Conservation (phyloP, 2,797 vertebrate genomes). For the Pipistrellus pygmaeus region DNA sequence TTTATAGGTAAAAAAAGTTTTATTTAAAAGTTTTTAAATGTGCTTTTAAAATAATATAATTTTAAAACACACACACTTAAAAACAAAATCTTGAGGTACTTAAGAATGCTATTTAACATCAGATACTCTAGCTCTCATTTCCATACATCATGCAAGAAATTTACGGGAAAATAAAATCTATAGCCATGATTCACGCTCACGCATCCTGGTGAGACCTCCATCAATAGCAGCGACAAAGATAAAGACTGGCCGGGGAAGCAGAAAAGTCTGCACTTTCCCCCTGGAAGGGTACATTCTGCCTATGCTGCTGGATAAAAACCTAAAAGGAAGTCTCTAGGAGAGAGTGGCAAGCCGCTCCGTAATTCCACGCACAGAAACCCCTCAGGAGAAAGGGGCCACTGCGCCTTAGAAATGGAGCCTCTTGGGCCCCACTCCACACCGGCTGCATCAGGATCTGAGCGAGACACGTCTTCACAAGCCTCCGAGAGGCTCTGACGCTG, state of each 20-base stretch:
- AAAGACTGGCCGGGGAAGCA: background rate
- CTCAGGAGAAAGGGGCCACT: background rate
- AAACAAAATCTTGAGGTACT: background rate
- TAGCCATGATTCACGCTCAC: conserved; percentile 28
- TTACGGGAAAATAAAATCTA: conserved; percentile 48
- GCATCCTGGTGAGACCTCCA: background rate
- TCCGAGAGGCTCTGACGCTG: background rate
- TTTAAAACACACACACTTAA: conserved; percentile 42
- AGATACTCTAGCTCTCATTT: conserved; percentile 31
- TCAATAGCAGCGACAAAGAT: background rate
- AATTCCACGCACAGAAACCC: background rate
- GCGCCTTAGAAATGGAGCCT: background rate
- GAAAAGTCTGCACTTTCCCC: background rate
- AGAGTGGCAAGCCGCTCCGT: accelerated
- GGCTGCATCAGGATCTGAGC: background rate
- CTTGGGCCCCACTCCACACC: background rate
- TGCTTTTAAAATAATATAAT: background rate
- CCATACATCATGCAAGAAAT: conserved; percentile 26
- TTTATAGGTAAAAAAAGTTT: conserved; percentile 9
- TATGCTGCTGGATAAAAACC: background rate
- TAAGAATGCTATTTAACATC: background rate
- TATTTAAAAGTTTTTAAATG: background rate
- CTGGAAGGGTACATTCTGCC: background rate
- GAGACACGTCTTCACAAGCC: background rate
- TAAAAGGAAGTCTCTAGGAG: background rate